Base-by-base conservation (phyloP, 1,140 invertebrate species). In the Platyscapa corneri region DNA sequence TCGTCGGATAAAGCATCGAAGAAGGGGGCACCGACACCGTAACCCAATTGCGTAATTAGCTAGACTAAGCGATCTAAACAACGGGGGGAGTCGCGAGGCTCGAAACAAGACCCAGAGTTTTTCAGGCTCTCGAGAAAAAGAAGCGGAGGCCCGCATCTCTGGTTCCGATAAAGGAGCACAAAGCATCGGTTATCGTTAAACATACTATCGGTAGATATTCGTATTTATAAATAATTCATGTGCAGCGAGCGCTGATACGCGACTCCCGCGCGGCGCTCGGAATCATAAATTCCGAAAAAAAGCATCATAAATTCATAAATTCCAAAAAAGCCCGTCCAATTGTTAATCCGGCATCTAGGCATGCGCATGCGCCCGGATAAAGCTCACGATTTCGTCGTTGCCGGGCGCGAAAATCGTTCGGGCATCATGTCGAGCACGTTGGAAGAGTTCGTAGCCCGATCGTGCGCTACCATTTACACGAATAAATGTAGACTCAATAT, bases 401-500 rank as follows among this genome's bases (percentile, higher is more conserved):
- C 30, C 16, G 56, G 34, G 82, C 72, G 82, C 72, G 70, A 83
- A 83, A 77, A 84, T 74, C 82, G 72, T 30, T 60, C 72, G 32
- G 74, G 20, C 37, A 78, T 83, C 23, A 65, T 76, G 46, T 46
- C 39, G 83, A 85, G 75, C 72, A 86, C 84, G 84, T 82, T 81
- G 83, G 84, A 88, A 87, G 74, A 67, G 56, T 82, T 72, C 77
- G 30, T 23, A 16, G 64, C 20, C 49, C 74, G 30, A 30, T 56
- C 84, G 79, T 86, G 74, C 84, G 65, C 82, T 85, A 78, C 88
- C 89, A 90, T 91, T 90, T 90, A 90, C 90, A 88, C 87, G 86
- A 88, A 87, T 88, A 86, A 84, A 87, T 89, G 86, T 75, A 75
- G 86, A 37, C 86, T 89, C 83, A 89, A 90, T 91, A 90, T 90